Evolutionary conservation across 1,140 invertebrate genomes (phyloP), one percentile per base, ranked within the genome.

Genomic region (Procambarus clarkii): DNA sequence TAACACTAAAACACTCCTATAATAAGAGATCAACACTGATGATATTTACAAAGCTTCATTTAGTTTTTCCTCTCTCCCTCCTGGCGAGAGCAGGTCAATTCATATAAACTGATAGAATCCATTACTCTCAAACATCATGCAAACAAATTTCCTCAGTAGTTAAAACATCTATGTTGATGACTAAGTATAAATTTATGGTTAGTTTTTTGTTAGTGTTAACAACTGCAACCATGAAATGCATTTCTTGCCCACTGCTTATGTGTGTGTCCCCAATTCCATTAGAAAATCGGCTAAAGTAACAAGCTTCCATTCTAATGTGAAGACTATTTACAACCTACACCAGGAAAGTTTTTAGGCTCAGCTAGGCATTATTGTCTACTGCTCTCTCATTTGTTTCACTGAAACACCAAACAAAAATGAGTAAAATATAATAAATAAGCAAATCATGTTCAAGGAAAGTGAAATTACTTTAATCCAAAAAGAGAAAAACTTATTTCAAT

Each of bases 151-250:
- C 24, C 11, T 74, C 69, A 24, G 34, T 34, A 34, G 69, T 34
- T 74, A 46, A 34, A 15, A 79, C 18, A 79, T 79, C 48, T 48
- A 54, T 15, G 13, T 46, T n/a, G 15, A 48, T 21, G 3, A 79
- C 44, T 21, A 46, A 21, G 15, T 11, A 34, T 15, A 11, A 54
- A 58, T 15, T 34, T 54, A 50, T 86, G 45, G 78, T 79, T 88
- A 79, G 78, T 88, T 45, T 45, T 80, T 79, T 77, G 79, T 88
- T 80, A 76, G 60, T 79, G 54, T 34, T 64, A 64, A 80, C 54
- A 78, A 80, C 76, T 88, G 77, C 86, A 88, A 88, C 86, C 78
- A 88, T 88, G 86, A 88, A 80, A 88, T 88, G 86, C 86, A 88
- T 88, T 88, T 88, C 86, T 88, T 88, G 86, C 86, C 86, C 86